A percentile compares a stretch with the other conserved stretches of the same genome.
Conservation (phyloP, 2,113 vertebrate species). For the Oreochromis tanganicae region DNA sequence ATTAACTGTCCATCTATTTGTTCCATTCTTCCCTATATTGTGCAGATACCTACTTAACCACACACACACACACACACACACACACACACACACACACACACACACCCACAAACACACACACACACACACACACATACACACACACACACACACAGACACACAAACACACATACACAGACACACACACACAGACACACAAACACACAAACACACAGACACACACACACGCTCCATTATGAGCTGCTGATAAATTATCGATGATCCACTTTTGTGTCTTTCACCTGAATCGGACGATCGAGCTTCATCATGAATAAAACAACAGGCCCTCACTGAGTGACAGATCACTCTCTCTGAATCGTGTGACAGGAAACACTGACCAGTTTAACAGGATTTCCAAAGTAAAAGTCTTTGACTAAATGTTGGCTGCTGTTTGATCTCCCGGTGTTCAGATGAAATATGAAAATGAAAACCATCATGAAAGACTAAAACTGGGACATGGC, state of each 20-base stretch:
- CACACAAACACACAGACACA: background rate
- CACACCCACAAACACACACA: background rate
- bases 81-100: too few relatives aligned
- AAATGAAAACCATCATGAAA: too few relatives aligned
- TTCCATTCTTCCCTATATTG: too few relatives aligned
- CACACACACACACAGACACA: background rate
- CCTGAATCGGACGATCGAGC: background rate
- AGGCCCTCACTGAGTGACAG: background rate
- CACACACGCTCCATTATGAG: background rate
- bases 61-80: too few relatives aligned
- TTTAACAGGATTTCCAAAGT: background rate
- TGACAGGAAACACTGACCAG: background rate
- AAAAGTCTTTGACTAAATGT: background rate
- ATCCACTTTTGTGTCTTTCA: slow-evolving; percentile 19
- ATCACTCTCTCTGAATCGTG: background rate
- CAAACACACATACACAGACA: background rate
- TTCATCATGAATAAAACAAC: slow-evolving; percentile 12
- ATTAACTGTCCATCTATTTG: too few relatives aligned
- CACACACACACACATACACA: too few relatives aligned
- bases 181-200: background rate
- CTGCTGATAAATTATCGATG: slow-evolving; percentile 20
- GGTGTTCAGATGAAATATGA: background rate
- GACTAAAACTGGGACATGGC: too few relatives aligned
- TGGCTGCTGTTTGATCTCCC: background rate
- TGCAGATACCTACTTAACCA: too few relatives aligned